These are phyloP conservation scores for Zelleria hepariella DNA, from an alignment of 2,888 invertebrate genomes.

Conservation along the genomic window DNA sequence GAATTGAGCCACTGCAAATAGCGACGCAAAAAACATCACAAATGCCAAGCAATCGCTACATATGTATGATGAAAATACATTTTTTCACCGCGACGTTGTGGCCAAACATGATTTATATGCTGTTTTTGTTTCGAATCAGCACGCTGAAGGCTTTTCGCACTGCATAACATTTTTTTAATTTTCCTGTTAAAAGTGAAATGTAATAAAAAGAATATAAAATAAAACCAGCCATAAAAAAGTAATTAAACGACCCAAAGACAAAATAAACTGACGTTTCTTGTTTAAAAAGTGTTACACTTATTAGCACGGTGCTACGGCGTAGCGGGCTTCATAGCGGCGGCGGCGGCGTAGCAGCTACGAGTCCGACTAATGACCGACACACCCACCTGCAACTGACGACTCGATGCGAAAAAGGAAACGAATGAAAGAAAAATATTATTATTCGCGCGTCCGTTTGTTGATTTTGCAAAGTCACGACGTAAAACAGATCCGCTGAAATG, in stretches of 20 bases:
- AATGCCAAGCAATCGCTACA: no score
- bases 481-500: conserved; percentile 3
- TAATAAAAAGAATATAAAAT: neutral
- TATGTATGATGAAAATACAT: no score
- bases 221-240: neutral
- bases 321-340: conserved; percentile 11
- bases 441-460: conserved; percentile 16
- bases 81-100: neutral
- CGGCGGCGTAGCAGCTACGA: conserved; percentile 6
- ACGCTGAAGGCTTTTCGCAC: no score
- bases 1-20: no score
- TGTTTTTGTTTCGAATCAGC: no score
- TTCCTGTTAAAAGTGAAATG: no score
- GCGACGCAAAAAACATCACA: no score
- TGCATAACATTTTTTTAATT: no score
- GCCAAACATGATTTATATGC: neutral
- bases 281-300: neutral
- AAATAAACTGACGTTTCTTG: neutral
- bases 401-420: conserved; percentile 31
- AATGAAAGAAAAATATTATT: conserved; percentile 34
- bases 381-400: conserved; percentile 49
- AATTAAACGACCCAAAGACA: neutral
- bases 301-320: conserved; percentile 17
- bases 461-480: conserved; percentile 3
- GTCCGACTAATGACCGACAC: conserved; percentile 42